phyloP scores from a whole-genome alignment of 2,797 vertebrate species.

The Glossophaga mutica region DNA sequence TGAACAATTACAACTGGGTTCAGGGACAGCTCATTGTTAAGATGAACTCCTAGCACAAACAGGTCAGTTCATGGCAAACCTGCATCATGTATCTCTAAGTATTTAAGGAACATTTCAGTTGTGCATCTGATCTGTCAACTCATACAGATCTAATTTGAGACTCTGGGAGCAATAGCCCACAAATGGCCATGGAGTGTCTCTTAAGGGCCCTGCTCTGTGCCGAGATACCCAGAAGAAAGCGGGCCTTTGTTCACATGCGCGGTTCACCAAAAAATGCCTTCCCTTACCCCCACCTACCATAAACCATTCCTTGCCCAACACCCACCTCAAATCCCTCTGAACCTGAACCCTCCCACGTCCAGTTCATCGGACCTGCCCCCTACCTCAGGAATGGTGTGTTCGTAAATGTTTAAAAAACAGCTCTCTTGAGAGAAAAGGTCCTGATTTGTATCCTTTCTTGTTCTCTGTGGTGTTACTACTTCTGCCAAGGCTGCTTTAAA shows the following conservation, averaged over 20 bases:
- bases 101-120: background rate
- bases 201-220: background rate
- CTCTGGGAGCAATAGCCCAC: no score
- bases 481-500: background rate
- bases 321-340: background rate
- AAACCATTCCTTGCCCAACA: background rate
- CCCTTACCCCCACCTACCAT: background rate
- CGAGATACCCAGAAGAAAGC: background rate
- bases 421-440: background rate
- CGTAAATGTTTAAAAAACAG: background rate
- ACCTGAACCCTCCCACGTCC: background rate
- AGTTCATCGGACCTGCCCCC: background rate
- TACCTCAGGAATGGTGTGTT: background rate
- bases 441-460: background rate
- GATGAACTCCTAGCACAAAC: background rate
- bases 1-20: background rate
- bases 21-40: background rate
- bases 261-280: background rate
- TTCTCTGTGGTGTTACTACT: background rate
- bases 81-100: background rate
- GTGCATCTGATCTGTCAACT: background rate
- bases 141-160: background rate
- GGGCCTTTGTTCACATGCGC: background rate
- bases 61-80: background rate
- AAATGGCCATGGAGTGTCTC: background rate